Evolutionary conservation across 2,888 invertebrate genomes (phyloP), one percentile per base, ranked within the genome.

Genomic region (Penaeus monodon): DNA sequence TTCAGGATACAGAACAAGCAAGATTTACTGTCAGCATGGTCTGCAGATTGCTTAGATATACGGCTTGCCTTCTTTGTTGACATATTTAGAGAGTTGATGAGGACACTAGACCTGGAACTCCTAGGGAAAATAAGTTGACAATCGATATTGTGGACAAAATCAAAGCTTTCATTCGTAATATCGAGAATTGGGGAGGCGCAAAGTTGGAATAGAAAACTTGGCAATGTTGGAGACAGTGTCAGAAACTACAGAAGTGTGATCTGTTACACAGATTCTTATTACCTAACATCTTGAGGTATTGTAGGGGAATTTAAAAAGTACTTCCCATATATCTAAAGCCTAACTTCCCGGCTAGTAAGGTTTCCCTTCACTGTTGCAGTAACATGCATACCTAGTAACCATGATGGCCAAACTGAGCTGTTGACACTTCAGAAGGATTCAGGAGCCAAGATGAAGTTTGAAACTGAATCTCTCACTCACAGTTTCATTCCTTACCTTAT

Each of bases 11-110:
- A 85, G 80, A 73, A 77, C 74, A 88, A 87, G 65, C n/a, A 74
- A 76, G 57, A 74, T 81, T 80, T 84, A 57, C 65, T 88, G 17
- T 81, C 88, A 80, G 81, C 77, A 74, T 82, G 84, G 81, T 81
- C 78, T 68, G 84, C 17, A 66, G 27, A 84, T 81, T 24, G 76
- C 64, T 85, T 63, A 20, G 33, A 78, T 27, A 81, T 81, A 82
- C 44, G 76, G 57, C 73, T 89, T 64, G 83, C 79, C 84, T 89
- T 85, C 77, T 44, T 89, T 49, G 84, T 86, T 22, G 89, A 86
- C 81, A 87, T 89, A 76, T 89, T 87, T 64, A 64, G 63, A 70
- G 82, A 78, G 38, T 24, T 80, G 64, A 88, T 80, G 64, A 88
- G 83, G 63, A 80, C 70, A 76, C 64, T 89, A 0, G 88, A 89